Evolutionary conservation across 1,140 invertebrate genomes (phyloP).

Genomic region (Aphidius ervi): DNA sequence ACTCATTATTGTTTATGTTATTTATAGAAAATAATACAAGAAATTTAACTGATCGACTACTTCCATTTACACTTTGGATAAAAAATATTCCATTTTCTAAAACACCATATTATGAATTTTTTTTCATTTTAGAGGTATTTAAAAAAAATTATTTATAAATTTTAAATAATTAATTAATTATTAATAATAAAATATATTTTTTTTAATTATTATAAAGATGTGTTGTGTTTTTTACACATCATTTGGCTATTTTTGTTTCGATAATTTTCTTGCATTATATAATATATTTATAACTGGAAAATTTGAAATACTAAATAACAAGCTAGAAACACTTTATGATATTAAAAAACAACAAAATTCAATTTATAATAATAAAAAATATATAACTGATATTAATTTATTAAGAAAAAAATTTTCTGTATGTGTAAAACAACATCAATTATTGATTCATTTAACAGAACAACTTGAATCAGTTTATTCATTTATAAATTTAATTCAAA

Average conservation of each 20-base stretch:
- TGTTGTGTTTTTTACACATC: constrained; percentile 10
- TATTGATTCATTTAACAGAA: background rate
- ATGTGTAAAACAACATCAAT: constrained; percentile 4
- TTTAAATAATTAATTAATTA: background rate
- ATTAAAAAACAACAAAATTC: too few species aligned
- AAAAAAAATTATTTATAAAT: background rate
- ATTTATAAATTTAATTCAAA: constrained; percentile 12
- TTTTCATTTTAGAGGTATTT: background rate
- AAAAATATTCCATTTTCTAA: background rate
- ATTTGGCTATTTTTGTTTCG: constrained; percentile 22
- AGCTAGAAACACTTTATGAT: constrained; percentile 2
- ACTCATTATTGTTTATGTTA: background rate
- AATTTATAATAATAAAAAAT: background rate
- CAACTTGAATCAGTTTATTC: constrained; percentile 14
- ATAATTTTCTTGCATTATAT: constrained; percentile 14
- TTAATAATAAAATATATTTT: too few species aligned
- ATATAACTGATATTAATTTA: background rate
- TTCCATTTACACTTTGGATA: background rate
- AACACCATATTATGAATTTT: background rate
- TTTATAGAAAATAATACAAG: constrained; percentile 2
- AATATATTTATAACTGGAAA: constrained; percentile 17
- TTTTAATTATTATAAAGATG: constrained; percentile 3
- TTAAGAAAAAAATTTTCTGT: background rate
- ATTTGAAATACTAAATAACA: constrained; percentile 18
- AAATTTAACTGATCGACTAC: background rate